Percentiles rank a stretch among this genome's conserved stretches.
Conservation (phyloP, 2,888 invertebrate genomes). For the Hofmannophila pseudospretella region DNA sequence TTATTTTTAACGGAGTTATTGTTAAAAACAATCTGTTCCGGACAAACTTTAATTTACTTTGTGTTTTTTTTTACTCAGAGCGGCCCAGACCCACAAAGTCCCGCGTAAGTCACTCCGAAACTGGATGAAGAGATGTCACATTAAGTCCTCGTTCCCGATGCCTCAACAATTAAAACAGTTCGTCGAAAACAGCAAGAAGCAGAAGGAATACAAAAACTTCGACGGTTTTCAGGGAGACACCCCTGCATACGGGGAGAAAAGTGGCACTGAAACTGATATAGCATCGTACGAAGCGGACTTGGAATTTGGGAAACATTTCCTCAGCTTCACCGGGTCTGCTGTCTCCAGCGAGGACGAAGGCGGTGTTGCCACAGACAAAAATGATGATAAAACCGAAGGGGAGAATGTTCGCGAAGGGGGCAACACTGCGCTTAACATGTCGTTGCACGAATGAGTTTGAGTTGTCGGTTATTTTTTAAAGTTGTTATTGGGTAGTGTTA, state of each 20-base stretch:
- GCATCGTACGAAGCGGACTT: conserved; percentile 37
- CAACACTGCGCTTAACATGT: conserved; percentile 53
- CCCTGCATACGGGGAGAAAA: conserved; percentile 32
- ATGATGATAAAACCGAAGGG: conserved; percentile 24
- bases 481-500: conserved; percentile 3
- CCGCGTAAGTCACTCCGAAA: conserved; percentile 79
- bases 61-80: no score
- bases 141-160: conserved; percentile 79
- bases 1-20: no score
- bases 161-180: conserved; percentile 77
- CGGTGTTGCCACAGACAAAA: conserved; percentile 17
- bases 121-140: conserved; percentile 81
- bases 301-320: conserved; percentile 67
- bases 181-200: conserved; percentile 73
- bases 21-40: no score
- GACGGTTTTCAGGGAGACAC: conserved; percentile 27
- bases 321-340: conserved; percentile 35
- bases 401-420: conserved; percentile 27
- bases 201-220: conserved; percentile 53
- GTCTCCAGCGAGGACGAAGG: conserved; percentile 58
- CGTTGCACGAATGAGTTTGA: conserved; percentile 42
- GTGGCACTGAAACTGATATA: conserved; percentile 35
- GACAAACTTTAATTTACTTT: no score
- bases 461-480: neutral
- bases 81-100: conserved; percentile 78